phyloP scores from a whole-genome alignment of 2,888 invertebrate species.

The Brachyopa scutellaris region DNA sequence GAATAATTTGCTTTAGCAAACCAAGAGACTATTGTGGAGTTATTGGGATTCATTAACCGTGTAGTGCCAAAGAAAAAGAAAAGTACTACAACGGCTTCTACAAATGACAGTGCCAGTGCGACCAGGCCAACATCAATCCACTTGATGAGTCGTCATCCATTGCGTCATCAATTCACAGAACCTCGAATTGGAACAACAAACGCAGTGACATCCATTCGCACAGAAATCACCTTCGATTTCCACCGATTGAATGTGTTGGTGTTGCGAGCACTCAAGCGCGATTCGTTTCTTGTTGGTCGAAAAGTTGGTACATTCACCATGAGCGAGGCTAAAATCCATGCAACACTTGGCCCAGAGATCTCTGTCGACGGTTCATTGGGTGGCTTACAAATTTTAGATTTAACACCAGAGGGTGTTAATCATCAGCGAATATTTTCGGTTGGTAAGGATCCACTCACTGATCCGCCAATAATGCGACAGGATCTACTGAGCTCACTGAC shows the following conservation, averaged over 20 bases:
- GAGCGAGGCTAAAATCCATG: constrained; percentile 94
- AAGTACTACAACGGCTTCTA: background rate
- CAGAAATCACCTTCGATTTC: constrained; percentile 95
- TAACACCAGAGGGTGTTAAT: constrained; percentile 91
- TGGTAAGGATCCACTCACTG: constrained; percentile 88
- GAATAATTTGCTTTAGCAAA: constrained; percentile 89
- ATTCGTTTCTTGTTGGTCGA: constrained; percentile 87
- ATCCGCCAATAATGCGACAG: constrained; percentile 80
- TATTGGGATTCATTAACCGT: constrained; percentile 93
- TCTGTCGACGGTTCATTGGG: constrained; percentile 93
- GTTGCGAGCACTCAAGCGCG: constrained; percentile 89
- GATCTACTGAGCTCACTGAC: constrained; percentile 78
- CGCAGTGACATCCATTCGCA: constrained; percentile 82
- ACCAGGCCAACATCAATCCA: constrained; percentile 45
- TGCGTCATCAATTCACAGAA: constrained; percentile 52
- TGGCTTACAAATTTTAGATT: constrained; percentile 94
- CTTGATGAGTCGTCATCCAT: constrained; percentile 18
- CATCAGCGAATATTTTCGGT: constrained; percentile 94
- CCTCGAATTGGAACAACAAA: constrained; percentile 22
- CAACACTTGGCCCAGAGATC: constrained; percentile 84
- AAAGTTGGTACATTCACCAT: constrained; percentile 97
- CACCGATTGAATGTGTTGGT: constrained; percentile 94
- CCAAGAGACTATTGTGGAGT: constrained; percentile 96
- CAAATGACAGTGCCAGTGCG: background rate
- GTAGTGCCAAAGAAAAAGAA: constrained; percentile 83